Conservation (phyloP, 1,140 invertebrate genomes). For the Rhopalosiphum maidis region DNA sequence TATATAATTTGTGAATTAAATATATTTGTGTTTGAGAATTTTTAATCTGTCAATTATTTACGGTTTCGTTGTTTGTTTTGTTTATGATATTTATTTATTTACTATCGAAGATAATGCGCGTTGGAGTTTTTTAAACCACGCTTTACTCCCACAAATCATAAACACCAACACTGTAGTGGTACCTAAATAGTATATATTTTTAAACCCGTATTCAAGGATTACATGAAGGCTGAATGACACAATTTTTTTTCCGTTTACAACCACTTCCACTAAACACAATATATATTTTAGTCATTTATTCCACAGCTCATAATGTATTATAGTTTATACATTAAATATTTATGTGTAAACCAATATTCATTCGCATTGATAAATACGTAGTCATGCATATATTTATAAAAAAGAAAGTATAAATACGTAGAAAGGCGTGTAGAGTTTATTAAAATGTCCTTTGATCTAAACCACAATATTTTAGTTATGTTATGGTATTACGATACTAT, state of each 20-base stretch:
- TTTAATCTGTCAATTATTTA: neutral
- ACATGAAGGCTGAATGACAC: neutral
- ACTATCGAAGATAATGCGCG: neutral
- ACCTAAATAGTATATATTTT: neutral
- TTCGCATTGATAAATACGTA: neutral
- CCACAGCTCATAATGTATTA: neutral
- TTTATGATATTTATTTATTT: constrained; percentile 10
- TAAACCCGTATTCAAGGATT: neutral
- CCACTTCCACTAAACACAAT: neutral
- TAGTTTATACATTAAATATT: neutral
- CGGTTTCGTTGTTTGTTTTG: neutral
- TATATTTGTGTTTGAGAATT: too few species aligned
- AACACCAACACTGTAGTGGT: neutral
- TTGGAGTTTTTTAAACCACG: neutral
- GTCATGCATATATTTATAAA: neutral
- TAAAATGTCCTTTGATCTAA: neutral
- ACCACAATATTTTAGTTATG: neutral
- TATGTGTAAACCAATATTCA: neutral
- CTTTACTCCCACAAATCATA: neutral
- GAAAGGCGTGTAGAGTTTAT: neutral
- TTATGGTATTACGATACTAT: neutral
- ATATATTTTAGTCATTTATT: neutral
- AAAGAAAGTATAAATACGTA: neutral
- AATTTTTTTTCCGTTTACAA: neutral
- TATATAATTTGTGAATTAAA: too few species aligned